A percentile compares a stretch with the other conserved stretches of the same genome.
Conservation (phyloP, 2,797 vertebrate species). For the Rhadinocentrus ornatus region DNA sequence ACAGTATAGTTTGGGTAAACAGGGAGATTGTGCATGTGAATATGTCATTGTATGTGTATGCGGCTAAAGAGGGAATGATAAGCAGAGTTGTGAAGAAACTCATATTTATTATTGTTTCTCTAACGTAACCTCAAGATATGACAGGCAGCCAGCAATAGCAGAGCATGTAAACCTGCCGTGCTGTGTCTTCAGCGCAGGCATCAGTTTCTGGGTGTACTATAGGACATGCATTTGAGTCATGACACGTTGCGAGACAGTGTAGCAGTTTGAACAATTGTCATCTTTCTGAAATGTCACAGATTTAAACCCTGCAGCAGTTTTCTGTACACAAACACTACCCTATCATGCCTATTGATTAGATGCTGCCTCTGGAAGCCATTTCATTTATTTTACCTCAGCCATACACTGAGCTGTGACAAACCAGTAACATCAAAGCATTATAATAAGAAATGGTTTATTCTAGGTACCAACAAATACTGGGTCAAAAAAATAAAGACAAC, state of each 20-base stretch:
- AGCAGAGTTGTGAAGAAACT: not conserved
- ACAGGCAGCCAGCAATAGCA: conserved; percentile 50
- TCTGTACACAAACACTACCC: not conserved
- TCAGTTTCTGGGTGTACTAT: conserved; percentile 19
- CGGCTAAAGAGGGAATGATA: conserved; percentile 22
- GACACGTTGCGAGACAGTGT: conserved; percentile 30
- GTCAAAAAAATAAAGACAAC: not conserved
- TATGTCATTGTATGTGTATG: not conserved
- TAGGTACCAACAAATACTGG: not conserved
- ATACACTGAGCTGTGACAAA: not conserved
- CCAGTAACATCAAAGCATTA: conserved; percentile 7
- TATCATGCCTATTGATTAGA: not conserved
- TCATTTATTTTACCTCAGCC: conserved; percentile 13
- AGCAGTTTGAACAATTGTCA: conserved; percentile 22
- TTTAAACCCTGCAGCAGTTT: conserved; percentile 32
- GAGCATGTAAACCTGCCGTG: conserved; percentile 30
- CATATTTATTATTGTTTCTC: conserved; percentile 36
- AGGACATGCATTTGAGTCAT: conserved; percentile 34
- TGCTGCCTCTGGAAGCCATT: not conserved
- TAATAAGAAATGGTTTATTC: not conserved
- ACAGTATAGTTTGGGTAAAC: not conserved
- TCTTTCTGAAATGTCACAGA: conserved; percentile 44
- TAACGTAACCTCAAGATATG: conserved; percentile 59
- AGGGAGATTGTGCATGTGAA: not conserved
- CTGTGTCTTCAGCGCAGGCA: conserved; percentile 40